A percentile compares a stretch with the other conserved stretches of the same genome.
These are phyloP conservation scores for Datnioides undecimradiatus DNA, from an alignment of 2,113 vertebrate species.

Conservation along the genomic window DNA sequence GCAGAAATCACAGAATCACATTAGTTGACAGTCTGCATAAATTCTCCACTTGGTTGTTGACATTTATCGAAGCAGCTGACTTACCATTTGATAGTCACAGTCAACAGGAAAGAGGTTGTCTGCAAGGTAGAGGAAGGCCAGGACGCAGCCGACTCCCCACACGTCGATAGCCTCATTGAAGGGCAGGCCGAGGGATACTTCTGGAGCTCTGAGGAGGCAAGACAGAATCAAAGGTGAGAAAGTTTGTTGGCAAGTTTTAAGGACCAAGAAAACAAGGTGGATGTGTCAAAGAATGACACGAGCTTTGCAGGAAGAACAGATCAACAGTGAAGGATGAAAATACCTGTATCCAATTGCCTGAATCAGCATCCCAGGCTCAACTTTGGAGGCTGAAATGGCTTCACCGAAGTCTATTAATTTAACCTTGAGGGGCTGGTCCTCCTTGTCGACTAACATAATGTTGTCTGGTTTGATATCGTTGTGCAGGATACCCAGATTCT, in stretches of 20 bases:
- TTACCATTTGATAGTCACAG: constrained; percentile 45
- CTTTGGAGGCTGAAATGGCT: neutral
- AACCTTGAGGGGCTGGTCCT: neutral
- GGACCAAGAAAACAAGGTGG: neutral
- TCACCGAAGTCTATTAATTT: constrained; percentile 29
- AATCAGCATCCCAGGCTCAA: neutral
- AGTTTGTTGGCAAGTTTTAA: neutral
- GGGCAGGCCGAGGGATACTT: too few relatives aligned
- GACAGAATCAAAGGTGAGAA: neutral
- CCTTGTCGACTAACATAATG: constrained; percentile 13
- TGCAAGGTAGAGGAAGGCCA: constrained; percentile 34
- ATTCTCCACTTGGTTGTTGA: neutral
- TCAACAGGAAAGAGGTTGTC: constrained; percentile 23
- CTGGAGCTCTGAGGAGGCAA: constrained; percentile 31
- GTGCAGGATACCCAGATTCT: constrained; percentile 17
- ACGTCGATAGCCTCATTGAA: constrained; percentile 35
- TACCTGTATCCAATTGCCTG: constrained; percentile 23
- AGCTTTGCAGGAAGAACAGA: neutral
- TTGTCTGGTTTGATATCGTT: constrained; percentile 39
- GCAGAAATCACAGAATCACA: neutral
- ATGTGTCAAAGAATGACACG: neutral
- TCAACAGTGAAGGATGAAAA: neutral
- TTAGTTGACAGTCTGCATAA: neutral
- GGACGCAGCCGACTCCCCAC: constrained; percentile 22
- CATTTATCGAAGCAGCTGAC: neutral